Percentiles rank a stretch among this genome's conserved stretches.
Conservation (phyloP, 2,888 invertebrate genomes). For the Synanthedon myopaeformis region DNA sequence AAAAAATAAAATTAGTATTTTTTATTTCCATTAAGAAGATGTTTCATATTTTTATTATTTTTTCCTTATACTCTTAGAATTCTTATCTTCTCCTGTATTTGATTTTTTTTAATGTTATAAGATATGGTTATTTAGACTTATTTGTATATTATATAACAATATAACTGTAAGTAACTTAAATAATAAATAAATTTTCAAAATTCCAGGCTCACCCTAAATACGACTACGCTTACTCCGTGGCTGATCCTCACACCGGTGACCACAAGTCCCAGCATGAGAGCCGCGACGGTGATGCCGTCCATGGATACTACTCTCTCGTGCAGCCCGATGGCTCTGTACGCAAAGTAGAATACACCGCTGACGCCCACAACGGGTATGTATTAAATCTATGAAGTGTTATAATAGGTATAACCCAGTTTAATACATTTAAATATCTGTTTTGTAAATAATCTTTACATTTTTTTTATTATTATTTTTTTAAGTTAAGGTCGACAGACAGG, state of each 20-base stretch:
- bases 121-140: too few relatives aligned
- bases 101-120: too few relatives aligned
- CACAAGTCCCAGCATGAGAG: constrained; percentile 66
- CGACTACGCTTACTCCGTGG: constrained; percentile 64
- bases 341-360: constrained; percentile 64
- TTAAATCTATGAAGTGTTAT: not conserved
- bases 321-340: constrained; percentile 67
- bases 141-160: too few relatives aligned
- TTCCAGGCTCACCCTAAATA: constrained; percentile 47
- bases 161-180: too few relatives aligned
- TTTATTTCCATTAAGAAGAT: too few relatives aligned
- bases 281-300: constrained; percentile 66
- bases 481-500: too few relatives aligned
- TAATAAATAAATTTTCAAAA: too few relatives aligned
- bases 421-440: not conserved
- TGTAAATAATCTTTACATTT: not conserved
- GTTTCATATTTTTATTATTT: too few relatives aligned
- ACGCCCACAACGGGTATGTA: constrained; percentile 61
- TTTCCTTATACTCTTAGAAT: too few relatives aligned
- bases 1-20: too few relatives aligned
- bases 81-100: too few relatives aligned
- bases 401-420: not conserved
- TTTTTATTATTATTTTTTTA: too few relatives aligned
- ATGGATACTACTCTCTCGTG: constrained; percentile 70
- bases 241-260: constrained; percentile 70